A percentile compares a stretch with the other conserved stretches of the same genome.
phyloP scores from a whole-genome alignment of 2,797 vertebrate species.

The Alcedo quadribrachys region DNA sequence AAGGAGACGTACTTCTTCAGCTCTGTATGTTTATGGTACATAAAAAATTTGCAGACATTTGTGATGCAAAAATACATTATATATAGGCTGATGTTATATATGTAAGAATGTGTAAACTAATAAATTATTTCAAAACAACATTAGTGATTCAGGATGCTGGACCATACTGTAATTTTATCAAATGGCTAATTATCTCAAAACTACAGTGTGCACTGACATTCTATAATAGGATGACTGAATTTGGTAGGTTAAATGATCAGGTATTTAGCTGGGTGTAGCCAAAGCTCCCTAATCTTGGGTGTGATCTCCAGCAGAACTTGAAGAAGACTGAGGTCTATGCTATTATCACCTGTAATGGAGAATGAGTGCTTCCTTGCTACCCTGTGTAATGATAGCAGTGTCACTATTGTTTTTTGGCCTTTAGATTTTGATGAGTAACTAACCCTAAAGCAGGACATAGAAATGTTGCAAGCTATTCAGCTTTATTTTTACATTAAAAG shows the following conservation, averaged over 20 bases:
- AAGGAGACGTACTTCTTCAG: background rate
- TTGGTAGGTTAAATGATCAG: background rate
- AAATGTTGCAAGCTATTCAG: accelerated
- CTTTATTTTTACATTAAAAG: background rate
- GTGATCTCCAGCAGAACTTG: background rate
- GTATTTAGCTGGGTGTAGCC: background rate
- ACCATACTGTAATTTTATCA: background rate
- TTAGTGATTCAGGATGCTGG: background rate
- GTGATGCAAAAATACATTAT: background rate
- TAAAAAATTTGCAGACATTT: background rate
- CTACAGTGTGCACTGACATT: background rate
- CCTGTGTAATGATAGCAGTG: accelerated
- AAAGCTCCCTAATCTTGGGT: background rate
- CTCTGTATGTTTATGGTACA: background rate
- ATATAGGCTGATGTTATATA: background rate
- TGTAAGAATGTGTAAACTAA: background rate
- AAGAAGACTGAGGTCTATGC: background rate
- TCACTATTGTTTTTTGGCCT: background rate
- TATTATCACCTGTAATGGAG: background rate
- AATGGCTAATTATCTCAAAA: constrained; percentile 37
- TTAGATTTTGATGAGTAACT: background rate
- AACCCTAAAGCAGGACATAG: background rate
- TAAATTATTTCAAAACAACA: background rate
- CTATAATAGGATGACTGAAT: background rate
- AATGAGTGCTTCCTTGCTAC: background rate